Evolutionary conservation across 1,140 invertebrate genomes (phyloP), one percentile per base, ranked within the genome.

Genomic region (Orchesella cincta): DNA sequence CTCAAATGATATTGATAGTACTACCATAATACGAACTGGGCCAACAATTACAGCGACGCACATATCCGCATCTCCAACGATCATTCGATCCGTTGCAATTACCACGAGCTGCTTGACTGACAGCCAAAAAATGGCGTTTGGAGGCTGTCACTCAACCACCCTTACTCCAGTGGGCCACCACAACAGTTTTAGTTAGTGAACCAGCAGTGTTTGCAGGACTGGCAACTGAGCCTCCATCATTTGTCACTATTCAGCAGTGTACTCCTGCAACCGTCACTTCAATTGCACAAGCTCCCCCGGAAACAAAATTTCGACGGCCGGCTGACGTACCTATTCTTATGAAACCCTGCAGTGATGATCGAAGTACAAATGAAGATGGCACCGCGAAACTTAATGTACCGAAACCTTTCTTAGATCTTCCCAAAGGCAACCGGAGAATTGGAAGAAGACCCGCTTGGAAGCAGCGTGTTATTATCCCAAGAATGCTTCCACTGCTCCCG

Each of bases 341-440:
- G 18, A 51, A 39, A 73, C 33, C 71, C 14, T 23, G 35, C 35
- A 73, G 28, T 46, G 39, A 73, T 39, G 39, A 73, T 73, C 71
- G 39, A 23, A 51, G 35, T 73, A 39, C 71, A 51, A 73, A 46
- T 51, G 39, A 52, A 34, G 39, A 74, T n/a, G 31, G 62, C 31
- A 31, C 62, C 8, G 31, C 31, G 29, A 74, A 54, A 52, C 39
- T 51, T 23, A 52, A 23, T 23, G 31, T 77, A 1, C 75, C 74
- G 2, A 79, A 79, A n/a, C 76, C 77, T 16, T 78, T 80, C 46
- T 33, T 80, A 26, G 77, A 79, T 57, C 54, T 82, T 3, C 79
- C 81, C 0, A 82, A 82, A 76, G 81, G 81, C 0, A 82, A 82
- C 73, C 33, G 81, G 67, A 76, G 81, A 35, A n/a, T 80, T 1